These are phyloP conservation scores for Chorisops tibialis DNA, from an alignment of 2,888 invertebrate species.

Conservation along the genomic window DNA sequence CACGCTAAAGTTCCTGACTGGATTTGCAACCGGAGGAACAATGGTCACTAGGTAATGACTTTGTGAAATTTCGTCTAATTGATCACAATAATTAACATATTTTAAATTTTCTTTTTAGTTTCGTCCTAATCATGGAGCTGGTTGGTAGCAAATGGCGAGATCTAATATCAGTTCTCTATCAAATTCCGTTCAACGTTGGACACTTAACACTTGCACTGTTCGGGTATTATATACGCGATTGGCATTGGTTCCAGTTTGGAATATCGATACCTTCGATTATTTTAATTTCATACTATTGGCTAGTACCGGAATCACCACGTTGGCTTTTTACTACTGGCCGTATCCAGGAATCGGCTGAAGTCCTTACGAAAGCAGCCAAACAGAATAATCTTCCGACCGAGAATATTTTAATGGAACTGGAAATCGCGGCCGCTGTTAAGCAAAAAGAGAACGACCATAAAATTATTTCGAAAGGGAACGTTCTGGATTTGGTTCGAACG, in stretches of 20 bases:
- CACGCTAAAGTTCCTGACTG: constrained; percentile 63
- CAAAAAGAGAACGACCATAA: constrained; percentile 6
- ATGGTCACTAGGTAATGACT: constrained; percentile 61
- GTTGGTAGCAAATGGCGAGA: constrained; percentile 60
- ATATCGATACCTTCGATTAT: constrained; percentile 63
- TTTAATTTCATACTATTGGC: constrained; percentile 61
- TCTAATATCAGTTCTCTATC: constrained; percentile 58
- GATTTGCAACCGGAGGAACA: constrained; percentile 72
- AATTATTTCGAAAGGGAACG: constrained; percentile 50
- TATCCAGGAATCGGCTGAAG: constrained; percentile 58
- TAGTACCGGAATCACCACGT: constrained; percentile 70
- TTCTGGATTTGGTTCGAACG: constrained; percentile 63
- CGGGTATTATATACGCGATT: constrained; percentile 64
- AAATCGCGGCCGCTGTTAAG: constrained; percentile 38
- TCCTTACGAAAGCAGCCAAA: constrained; percentile 60
- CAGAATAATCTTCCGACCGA: constrained; percentile 55
- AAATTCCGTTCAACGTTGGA: constrained; percentile 68
- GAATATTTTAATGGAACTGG: constrained; percentile 46
- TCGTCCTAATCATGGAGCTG: constrained; percentile 64
- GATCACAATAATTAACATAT: not conserved
- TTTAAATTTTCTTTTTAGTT: constrained; percentile 50
- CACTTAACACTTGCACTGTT: constrained; percentile 63
- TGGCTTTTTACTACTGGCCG: constrained; percentile 67
- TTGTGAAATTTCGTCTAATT: not conserved
- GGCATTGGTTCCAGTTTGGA: constrained; percentile 65